These are phyloP conservation scores for Aphyosemion australe DNA, from an alignment of 2,113 vertebrate genomes.

Conservation along the genomic window DNA sequence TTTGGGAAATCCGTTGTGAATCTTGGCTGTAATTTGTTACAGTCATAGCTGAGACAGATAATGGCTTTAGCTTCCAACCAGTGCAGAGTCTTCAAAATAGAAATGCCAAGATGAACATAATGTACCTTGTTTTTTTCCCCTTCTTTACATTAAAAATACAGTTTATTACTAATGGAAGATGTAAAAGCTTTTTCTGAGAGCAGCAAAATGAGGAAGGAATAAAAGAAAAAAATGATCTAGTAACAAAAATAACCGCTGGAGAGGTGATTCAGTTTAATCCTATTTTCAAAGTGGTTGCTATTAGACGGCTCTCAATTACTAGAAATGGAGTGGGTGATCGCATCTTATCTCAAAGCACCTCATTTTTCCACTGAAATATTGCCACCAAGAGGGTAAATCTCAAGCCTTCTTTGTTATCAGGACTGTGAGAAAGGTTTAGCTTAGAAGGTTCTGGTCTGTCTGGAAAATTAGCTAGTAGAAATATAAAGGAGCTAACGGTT, in stretches of 20 bases:
- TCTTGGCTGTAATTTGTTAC: too few relatives aligned
- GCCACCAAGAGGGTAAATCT: neutral
- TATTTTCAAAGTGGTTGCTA: neutral
- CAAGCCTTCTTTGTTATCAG: neutral
- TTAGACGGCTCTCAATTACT: neutral
- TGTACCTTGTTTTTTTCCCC: neutral
- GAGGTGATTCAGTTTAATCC: neutral
- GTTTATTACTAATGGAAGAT: neutral
- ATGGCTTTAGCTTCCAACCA: too few relatives aligned
- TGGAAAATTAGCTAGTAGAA: too few relatives aligned
- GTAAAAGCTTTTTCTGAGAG: neutral
- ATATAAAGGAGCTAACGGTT: too few relatives aligned
- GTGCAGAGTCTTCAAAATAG: neutral
- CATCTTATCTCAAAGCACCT: neutral
- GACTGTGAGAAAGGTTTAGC: neutral
- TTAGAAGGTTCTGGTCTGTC: neutral
- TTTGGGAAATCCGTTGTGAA: too few relatives aligned
- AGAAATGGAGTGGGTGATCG: neutral
- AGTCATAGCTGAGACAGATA: too few relatives aligned
- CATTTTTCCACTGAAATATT: neutral
- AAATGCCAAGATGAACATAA: neutral
- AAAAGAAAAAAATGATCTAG: neutral
- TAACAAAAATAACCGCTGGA: neutral
- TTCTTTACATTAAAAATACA: neutral
- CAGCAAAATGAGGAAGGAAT: conserved; percentile 1